These are phyloP conservation scores for Cygnus olor DNA, from an alignment of 2,797 vertebrate genomes.

Conservation along the genomic window DNA sequence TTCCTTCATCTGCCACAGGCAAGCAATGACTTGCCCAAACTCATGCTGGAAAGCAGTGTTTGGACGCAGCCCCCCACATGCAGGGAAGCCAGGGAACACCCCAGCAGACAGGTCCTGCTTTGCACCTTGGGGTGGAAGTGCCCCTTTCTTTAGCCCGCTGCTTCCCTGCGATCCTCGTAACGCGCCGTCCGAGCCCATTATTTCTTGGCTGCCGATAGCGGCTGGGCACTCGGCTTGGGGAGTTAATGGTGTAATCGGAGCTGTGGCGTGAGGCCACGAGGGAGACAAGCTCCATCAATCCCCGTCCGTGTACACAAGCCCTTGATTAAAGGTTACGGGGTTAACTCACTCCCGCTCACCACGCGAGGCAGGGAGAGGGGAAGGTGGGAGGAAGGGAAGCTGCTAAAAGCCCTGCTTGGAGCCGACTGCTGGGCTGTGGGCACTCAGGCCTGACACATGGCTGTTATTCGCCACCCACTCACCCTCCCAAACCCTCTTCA, in stretches of 20 bases:
- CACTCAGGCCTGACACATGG: background rate
- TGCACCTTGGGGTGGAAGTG: background rate
- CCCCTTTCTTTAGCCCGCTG: background rate
- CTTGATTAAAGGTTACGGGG: conserved; percentile 43
- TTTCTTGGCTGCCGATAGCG: background rate
- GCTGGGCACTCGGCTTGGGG: background rate
- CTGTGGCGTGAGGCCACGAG: background rate
- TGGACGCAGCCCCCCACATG: rapidly evolving
- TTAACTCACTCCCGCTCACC: conserved; percentile 13
- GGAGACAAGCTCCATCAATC: conserved; percentile 31
- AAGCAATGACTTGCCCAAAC: background rate
- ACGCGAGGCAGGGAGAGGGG: background rate
- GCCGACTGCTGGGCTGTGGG: background rate
- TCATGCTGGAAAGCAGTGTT: rapidly evolving
- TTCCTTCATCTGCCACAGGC: background rate
- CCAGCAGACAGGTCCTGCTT: background rate
- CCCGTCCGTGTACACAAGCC: background rate
- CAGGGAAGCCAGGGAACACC: background rate
- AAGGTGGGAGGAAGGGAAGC: background rate
- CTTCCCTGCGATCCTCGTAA: background rate
- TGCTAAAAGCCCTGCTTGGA: background rate
- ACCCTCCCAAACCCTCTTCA: background rate
- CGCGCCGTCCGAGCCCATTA: background rate
- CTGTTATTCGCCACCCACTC: background rate
- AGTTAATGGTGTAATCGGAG: conserved; percentile 52